A percentile compares a stretch with the other conserved stretches of the same genome.
Conservation (phyloP, 2,113 vertebrate species). For the Halichoerus grypus region DNA sequence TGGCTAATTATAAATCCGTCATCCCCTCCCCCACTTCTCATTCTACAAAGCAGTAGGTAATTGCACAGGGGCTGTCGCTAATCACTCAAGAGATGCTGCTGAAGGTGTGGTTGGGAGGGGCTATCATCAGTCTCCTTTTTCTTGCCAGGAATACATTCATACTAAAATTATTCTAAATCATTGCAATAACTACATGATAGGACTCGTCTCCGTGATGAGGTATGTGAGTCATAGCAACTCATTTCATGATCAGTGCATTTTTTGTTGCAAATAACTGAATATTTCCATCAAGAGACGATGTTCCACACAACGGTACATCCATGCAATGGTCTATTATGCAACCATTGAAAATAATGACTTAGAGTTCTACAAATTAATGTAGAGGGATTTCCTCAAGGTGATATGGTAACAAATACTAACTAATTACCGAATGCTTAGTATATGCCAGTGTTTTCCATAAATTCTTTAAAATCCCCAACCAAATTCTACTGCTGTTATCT, state of each 20-base stretch:
- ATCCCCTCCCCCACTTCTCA: not conserved
- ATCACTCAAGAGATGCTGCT: conserved; percentile 4
- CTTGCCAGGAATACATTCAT: conserved; percentile 67
- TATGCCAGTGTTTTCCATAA: not conserved
- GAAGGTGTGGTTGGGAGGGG: conserved; percentile 71
- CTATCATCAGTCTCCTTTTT: conserved; percentile 12
- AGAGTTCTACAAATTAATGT: not conserved
- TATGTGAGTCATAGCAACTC: conserved; percentile 52
- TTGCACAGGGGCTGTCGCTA: not conserved
- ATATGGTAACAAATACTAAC: not conserved
- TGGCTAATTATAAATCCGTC: not conserved
- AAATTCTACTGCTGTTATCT: not conserved
- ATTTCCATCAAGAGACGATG: conserved; percentile 56
- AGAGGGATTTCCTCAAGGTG: not conserved
- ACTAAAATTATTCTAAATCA: conserved; percentile 65
- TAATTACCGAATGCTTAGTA: not conserved
- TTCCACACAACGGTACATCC: not conserved
- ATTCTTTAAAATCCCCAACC: not conserved
- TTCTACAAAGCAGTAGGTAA: not conserved
- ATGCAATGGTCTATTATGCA: not conserved
- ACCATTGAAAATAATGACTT: not conserved
- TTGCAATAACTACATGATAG: conserved; percentile 24
- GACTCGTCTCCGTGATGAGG: conserved; percentile 66
- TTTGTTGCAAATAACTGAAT: conserved; percentile 41
- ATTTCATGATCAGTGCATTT: conserved; percentile 44